Conservation (phyloP, 2,797 vertebrate species). For the Chelon auratus region DNA sequence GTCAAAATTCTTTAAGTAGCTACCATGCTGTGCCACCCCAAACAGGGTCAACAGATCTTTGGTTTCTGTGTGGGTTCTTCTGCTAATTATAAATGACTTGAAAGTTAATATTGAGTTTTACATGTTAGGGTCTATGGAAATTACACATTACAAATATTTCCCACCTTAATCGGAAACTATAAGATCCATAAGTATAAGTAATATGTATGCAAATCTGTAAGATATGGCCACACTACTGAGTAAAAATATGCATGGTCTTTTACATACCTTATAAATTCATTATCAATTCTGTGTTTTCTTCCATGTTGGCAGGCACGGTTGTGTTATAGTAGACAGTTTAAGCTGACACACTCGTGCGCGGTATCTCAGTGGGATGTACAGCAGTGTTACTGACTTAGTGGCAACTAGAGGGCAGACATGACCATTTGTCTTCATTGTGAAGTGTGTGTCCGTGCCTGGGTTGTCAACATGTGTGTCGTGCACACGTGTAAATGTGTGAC, state of each 20-base stretch:
- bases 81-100: too few relatives aligned
- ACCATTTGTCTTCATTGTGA: slow-evolving; percentile 53
- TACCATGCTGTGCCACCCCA: too few relatives aligned
- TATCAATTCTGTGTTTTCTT: neutral
- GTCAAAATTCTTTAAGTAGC: too few relatives aligned
- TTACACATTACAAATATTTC: too few relatives aligned
- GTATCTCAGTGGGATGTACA: slow-evolving; percentile 26
- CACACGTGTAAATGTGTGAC: neutral
- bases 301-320: neutral
- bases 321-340: slow-evolving; percentile 1
- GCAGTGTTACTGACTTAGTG: slow-evolving; percentile 68
- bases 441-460: slow-evolving; percentile 18
- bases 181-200: too few relatives aligned
- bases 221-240: neutral
- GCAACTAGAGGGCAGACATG: slow-evolving; percentile 84
- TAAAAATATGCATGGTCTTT: neutral
- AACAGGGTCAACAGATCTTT: too few relatives aligned
- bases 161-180: too few relatives aligned
- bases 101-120: too few relatives aligned
- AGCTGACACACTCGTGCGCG: slow-evolving; percentile 18
- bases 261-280: neutral
- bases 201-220: neutral
- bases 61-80: too few relatives aligned
- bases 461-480: neutral
- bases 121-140: too few relatives aligned